A percentile compares a stretch with the other conserved stretches of the same genome.
Evolutionary conservation across 2,888 invertebrate species (phyloP).

Genomic region (Reticulitermes lucifugus): DNA sequence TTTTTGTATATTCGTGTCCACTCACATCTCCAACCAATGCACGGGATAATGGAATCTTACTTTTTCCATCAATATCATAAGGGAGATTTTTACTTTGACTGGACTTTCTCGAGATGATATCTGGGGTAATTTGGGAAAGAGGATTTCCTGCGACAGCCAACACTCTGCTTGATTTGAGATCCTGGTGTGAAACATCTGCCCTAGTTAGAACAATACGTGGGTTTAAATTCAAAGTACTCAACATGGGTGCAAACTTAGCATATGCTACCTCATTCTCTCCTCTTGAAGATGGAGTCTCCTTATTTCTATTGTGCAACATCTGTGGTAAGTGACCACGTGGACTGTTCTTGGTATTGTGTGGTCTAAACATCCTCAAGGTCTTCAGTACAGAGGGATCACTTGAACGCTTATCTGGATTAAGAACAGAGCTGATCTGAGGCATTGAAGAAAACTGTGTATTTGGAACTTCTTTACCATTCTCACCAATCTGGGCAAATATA

Average conservation of each 20-base stretch:
- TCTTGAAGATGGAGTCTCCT: slow-evolving; percentile 46
- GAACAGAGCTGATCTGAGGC: not conserved
- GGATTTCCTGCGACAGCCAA: slow-evolving; percentile 19
- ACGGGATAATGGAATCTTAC: slow-evolving; percentile 3
- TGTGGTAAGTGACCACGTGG: slow-evolving; percentile 52
- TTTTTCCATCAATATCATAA: slow-evolving; percentile 20
- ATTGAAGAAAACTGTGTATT: slow-evolving; percentile 3
- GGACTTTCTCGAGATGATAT: slow-evolving; percentile 52
- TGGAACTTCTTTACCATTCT: slow-evolving; percentile 41
- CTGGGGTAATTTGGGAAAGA: slow-evolving; percentile 59
- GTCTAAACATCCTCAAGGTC: slow-evolving; percentile 67
- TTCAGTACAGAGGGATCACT: slow-evolving; percentile 68
- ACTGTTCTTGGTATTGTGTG: slow-evolving; percentile 60
- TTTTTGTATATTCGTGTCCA: slow-evolving; percentile 55
- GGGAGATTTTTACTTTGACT: slow-evolving; percentile 17
- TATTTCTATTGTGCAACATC: slow-evolving; percentile 6
- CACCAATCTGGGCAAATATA: slow-evolving; percentile 45
- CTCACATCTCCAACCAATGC: slow-evolving; percentile 14
- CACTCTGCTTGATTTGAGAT: slow-evolving; percentile 11
- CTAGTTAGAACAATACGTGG: slow-evolving; percentile 62
- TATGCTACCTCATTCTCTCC: not conserved
- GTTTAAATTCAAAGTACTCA: slow-evolving; percentile 63
- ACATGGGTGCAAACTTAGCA: slow-evolving; percentile 58
- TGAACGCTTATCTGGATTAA: slow-evolving; percentile 61
- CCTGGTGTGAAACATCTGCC: slow-evolving; percentile 22